These are phyloP conservation scores for Podarcis siculus DNA, from an alignment of 2,797 vertebrate genomes.

Conservation along the genomic window DNA sequence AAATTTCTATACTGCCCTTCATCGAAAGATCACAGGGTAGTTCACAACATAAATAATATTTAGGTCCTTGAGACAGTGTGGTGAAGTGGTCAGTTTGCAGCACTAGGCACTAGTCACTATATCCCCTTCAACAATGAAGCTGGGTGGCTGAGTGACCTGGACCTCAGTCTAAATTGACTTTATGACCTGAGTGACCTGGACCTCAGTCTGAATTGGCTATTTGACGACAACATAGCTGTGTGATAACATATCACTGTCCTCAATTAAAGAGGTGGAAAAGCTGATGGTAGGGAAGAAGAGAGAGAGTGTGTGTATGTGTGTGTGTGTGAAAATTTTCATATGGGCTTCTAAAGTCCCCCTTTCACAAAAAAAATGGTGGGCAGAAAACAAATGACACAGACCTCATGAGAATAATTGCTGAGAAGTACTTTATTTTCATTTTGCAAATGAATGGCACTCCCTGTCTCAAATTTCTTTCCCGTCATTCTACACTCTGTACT, in stretches of 20 bases:
- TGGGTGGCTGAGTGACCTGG: background rate
- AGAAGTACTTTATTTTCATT: background rate
- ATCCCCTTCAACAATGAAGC: background rate
- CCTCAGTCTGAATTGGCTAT: too few relatives aligned
- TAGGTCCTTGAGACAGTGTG: background rate
- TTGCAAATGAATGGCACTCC: background rate
- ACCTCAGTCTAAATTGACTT: background rate
- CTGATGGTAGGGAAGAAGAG: too few relatives aligned
- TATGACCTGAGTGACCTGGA: background rate
- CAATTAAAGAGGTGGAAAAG: background rate
- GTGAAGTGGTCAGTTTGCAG: background rate
- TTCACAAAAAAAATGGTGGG: too few relatives aligned
- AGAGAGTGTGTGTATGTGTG: fast-evolving
- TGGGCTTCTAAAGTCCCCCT: background rate
- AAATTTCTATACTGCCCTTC: too few relatives aligned
- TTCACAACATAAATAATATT: too few relatives aligned
- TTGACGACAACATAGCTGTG: background rate
- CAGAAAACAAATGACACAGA: too few relatives aligned
- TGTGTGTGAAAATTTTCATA: background rate
- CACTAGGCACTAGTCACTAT: background rate
- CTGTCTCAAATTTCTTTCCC: background rate
- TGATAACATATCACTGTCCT: too few relatives aligned
- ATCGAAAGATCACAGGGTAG: too few relatives aligned
- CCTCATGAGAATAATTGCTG: background rate
- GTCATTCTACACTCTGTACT: too few relatives aligned